Evolutionary conservation across 2,797 vertebrate species (phyloP).

Genomic region (Acipenser transmontanus): DNA sequence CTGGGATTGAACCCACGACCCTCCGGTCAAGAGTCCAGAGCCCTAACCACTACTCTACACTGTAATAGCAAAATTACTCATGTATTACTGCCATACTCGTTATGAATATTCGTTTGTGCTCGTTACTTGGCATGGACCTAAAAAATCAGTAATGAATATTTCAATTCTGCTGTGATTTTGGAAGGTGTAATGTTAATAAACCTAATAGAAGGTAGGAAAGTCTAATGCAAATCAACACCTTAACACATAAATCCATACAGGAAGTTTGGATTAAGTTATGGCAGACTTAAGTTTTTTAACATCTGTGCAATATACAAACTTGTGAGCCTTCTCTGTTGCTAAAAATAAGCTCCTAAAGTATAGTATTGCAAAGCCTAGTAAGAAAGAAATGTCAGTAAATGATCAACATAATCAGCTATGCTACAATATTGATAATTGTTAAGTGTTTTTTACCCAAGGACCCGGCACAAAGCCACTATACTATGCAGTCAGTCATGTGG

Average conservation of each 20-base stretch:
- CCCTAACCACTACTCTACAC: no score
- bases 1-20: no score
- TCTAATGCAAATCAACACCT: no score
- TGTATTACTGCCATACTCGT: not conserved
- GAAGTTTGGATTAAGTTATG: no score
- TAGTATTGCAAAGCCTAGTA: constrained; percentile 28
- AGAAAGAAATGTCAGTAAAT: constrained; percentile 54
- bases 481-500: not conserved
- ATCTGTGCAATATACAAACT: constrained; percentile 41
- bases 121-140: no score
- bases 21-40: no score
- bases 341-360: constrained; percentile 47
- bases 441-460: not conserved
- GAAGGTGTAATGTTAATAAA: not conserved
- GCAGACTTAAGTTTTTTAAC: not conserved
- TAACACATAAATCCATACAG: no score
- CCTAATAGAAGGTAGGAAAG: no score
- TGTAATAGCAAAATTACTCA: no score
- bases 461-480: not conserved
- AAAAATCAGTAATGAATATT: no score
- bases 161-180: no score
- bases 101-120: no score
- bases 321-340: constrained; percentile 59
- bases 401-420: constrained; percentile 37
- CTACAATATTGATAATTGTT: not conserved